phyloP scores from a whole-genome alignment of 2,113 vertebrate species.

The Potamarius usumacintae region DNA sequence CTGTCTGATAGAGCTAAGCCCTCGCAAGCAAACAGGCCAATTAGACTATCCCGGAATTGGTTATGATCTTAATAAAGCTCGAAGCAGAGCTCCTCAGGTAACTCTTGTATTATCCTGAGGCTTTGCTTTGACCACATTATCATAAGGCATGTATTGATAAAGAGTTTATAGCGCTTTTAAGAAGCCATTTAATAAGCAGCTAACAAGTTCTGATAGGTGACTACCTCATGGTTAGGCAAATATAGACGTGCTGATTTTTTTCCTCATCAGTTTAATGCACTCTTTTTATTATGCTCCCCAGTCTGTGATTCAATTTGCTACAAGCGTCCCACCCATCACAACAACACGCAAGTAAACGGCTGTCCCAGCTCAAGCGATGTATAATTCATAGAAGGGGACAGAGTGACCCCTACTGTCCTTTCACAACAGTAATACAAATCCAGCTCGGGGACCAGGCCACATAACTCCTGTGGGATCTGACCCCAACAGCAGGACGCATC shows the following conservation, averaged over 20 bases:
- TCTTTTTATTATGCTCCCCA: neutral
- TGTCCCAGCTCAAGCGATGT: neutral
- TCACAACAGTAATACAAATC: neutral
- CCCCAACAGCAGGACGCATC: neutral
- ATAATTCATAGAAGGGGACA: slow-evolving; percentile 4
- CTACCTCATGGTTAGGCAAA: neutral
- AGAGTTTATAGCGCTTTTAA: neutral
- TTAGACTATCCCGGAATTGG: slow-evolving; percentile 51
- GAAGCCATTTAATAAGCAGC: neutral
- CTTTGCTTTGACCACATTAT: neutral
- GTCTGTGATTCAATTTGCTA: neutral
- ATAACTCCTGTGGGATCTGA: neutral
- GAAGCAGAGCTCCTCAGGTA: slow-evolving; percentile 43
- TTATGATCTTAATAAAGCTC: slow-evolving; percentile 47
- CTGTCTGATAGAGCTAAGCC: slow-evolving; percentile 47
- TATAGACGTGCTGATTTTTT: neutral
- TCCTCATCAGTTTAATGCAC: neutral
- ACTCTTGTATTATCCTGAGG: slow-evolving; percentile 9
- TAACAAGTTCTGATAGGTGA: neutral
- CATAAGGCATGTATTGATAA: neutral
- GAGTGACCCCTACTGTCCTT: slow-evolving; percentile 41
- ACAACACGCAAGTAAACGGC: neutral
- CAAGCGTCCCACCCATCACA: neutral
- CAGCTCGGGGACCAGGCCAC: neutral
- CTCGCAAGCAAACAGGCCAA: slow-evolving; percentile 55